Percentiles rank a stretch among this genome's conserved stretches.
phyloP scores from a whole-genome alignment of 2,888 invertebrate species.

The Meiosimyza decipiens region DNA sequence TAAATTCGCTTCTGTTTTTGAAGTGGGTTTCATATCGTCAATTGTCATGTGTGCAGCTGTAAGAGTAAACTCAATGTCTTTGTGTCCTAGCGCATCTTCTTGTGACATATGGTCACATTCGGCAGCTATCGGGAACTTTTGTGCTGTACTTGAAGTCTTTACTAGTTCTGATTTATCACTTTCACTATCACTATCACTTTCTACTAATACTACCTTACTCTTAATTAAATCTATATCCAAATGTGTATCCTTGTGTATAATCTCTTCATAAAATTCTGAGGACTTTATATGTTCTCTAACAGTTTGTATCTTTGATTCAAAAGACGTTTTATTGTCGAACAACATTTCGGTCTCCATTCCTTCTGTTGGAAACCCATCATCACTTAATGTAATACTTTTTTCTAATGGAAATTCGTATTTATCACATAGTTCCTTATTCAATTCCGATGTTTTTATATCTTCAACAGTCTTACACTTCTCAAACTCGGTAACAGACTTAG shows the following conservation, averaged over 20 bases:
- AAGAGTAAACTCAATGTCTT: too few relatives aligned
- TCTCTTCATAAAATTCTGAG: slow-evolving; percentile 13
- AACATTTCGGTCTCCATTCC: background rate
- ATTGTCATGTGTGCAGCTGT: background rate
- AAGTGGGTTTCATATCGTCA: background rate
- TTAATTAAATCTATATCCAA: background rate
- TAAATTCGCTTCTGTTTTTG: background rate
- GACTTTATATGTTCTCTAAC: slow-evolving; percentile 15
- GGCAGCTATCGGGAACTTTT: background rate
- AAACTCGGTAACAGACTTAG: background rate
- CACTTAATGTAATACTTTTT: slow-evolving; percentile 36
- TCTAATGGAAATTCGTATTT: slow-evolving; percentile 51
- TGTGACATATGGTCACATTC: background rate
- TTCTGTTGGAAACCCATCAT: slow-evolving; percentile 46
- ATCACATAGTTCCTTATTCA: slow-evolving; percentile 46
- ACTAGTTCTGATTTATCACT: background rate
- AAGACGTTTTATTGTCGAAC: background rate
- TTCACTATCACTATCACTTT: slow-evolving; percentile 1
- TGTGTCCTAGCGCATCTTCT: background rate
- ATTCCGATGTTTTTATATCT: slow-evolving; percentile 46
- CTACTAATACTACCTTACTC: background rate
- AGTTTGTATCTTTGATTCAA: slow-evolving; percentile 12
- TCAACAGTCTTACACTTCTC: slow-evolving; percentile 38
- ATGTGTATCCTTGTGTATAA: slow-evolving; percentile 1
- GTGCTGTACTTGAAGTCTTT: background rate